phyloP scores from a whole-genome alignment of 2,888 invertebrate species.

The Gonocerus acuteangulatus region DNA sequence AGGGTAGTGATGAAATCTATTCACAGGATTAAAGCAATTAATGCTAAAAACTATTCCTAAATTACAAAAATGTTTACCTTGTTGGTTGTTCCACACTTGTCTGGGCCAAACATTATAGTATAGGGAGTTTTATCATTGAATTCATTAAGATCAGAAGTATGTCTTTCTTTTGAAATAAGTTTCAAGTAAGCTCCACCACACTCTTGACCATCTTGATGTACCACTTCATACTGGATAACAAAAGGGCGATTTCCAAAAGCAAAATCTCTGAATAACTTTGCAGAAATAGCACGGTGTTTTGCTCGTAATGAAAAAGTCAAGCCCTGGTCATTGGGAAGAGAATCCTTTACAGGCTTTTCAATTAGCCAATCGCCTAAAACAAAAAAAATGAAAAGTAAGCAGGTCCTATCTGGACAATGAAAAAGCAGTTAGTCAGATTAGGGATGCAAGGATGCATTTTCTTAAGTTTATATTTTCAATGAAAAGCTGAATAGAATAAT shows the following conservation, averaged over 20 bases:
- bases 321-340: constrained; percentile 75
- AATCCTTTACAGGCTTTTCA: constrained; percentile 67
- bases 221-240: constrained; percentile 88
- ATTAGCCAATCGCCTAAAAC: constrained; percentile 56
- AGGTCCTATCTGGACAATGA: too few relatives aligned
- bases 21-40: too few relatives aligned
- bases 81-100: constrained; percentile 94
- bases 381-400: too few relatives aligned
- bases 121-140: constrained; percentile 96
- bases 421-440: too few relatives aligned
- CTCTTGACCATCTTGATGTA: constrained; percentile 92
- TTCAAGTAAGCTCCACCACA: constrained; percentile 98
- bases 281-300: constrained; percentile 63
- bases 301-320: constrained; percentile 89
- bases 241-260: constrained; percentile 43
- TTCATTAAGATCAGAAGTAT: constrained; percentile 55
- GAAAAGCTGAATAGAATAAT: too few relatives aligned
- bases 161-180: constrained; percentile 65
- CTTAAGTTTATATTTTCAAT: too few relatives aligned
- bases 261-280: constrained; percentile 58
- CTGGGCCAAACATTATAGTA: constrained; percentile 99
- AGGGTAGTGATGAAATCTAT: too few relatives aligned
- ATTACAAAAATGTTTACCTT: too few relatives aligned
- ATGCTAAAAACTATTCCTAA: too few relatives aligned
- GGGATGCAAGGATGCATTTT: too few relatives aligned